Percentiles rank a stretch among this genome's conserved stretches.
Evolutionary conservation across 2,113 vertebrate genomes (phyloP).

Genomic region (Salvator merianae): DNA sequence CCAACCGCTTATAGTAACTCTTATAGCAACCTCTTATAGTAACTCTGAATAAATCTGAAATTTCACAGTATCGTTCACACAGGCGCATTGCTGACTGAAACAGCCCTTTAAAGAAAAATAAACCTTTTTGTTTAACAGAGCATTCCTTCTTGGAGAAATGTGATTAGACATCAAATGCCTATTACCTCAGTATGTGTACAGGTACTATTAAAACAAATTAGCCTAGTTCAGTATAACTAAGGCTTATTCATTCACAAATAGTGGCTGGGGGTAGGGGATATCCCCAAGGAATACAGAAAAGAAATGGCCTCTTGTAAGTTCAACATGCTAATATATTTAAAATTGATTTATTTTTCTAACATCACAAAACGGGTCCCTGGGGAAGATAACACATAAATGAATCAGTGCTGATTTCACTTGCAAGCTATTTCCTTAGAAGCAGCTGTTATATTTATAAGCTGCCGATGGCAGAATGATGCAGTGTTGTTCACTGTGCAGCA

Average conservation of each 20-base stretch:
- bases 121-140: conserved; percentile 53
- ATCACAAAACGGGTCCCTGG: conserved; percentile 61
- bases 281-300: conserved; percentile 60
- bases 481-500: conserved; percentile 49
- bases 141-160: conserved; percentile 59
- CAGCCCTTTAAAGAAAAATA: conserved; percentile 63
- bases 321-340: conserved; percentile 68
- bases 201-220: conserved; percentile 80
- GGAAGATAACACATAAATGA: conserved; percentile 66
- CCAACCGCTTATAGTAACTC: conserved; percentile 27
- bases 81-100: conserved; percentile 55
- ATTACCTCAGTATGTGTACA: conserved; percentile 73
- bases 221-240: conserved; percentile 54
- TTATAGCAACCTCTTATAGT: conserved; percentile 42
- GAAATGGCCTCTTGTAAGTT: conserved; percentile 70
- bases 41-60: conserved; percentile 38
- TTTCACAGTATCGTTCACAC: conserved; percentile 43
- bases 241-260: conserved; percentile 60
- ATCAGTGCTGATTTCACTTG: conserved; percentile 62
- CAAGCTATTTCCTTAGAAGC: conserved; percentile 54
- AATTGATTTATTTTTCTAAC: conserved; percentile 75
- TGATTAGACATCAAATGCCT: conserved; percentile 55
- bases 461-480: conserved; percentile 49
- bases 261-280: conserved; percentile 37
- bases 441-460: conserved; percentile 45